These are phyloP conservation scores for Chionodraco myersi DNA, from an alignment of 2,113 vertebrate species.

Conservation along the genomic window DNA sequence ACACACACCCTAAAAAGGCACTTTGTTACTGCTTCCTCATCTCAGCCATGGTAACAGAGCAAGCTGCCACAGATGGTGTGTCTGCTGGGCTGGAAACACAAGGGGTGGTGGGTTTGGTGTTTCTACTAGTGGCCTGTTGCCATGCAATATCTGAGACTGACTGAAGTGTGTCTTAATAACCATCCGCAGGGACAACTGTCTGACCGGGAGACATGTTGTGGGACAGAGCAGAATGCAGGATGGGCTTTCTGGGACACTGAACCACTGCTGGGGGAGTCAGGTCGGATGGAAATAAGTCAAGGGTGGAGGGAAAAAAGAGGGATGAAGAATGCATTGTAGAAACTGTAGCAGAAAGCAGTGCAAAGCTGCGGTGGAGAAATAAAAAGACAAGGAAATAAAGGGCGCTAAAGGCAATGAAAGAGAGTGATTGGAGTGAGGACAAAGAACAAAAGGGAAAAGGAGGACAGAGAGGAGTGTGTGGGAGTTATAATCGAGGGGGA, in stretches of 20 bases:
- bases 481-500: slow-evolving; percentile 35
- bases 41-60: slow-evolving; percentile 19
- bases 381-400: slow-evolving; percentile 24
- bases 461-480: slow-evolving; percentile 54
- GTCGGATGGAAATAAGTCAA: background rate
- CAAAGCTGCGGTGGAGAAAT: slow-evolving; percentile 20
- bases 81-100: slow-evolving; percentile 58
- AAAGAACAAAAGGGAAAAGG: slow-evolving; percentile 56
- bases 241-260: slow-evolving; percentile 8
- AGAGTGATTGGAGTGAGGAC: slow-evolving; percentile 27
- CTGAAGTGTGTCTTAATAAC: slow-evolving; percentile 38
- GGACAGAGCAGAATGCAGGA: background rate
- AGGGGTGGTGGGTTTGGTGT: slow-evolving; percentile 43
- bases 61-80: slow-evolving; percentile 61
- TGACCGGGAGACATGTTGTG: slow-evolving; percentile 7
- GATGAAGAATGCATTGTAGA: background rate
- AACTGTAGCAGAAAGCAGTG: background rate
- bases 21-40: slow-evolving; percentile 36
- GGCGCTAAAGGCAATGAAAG: slow-evolving; percentile 29
- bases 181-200: slow-evolving; percentile 38
- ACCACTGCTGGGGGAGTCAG: slow-evolving; percentile 11
- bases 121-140: slow-evolving; percentile 48
- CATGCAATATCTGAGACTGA: slow-evolving; percentile 48
- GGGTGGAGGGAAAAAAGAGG: background rate
- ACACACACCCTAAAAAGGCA: slow-evolving; percentile 22